Evolutionary conservation across 2,113 vertebrate genomes (phyloP).

Genomic region (Pterocles gutturalis): DNA sequence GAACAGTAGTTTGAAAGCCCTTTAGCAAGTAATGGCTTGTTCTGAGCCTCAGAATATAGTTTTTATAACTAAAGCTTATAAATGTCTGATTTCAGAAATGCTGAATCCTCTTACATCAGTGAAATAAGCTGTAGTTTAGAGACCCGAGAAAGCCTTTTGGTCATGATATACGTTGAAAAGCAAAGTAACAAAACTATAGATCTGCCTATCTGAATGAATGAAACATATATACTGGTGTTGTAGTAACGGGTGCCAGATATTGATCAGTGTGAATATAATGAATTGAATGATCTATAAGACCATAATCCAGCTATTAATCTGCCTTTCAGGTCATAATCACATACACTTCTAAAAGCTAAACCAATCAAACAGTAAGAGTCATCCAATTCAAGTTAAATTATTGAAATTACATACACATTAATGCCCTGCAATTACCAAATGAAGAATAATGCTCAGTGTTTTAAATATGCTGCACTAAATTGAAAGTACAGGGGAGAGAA

Average conservation of each 20-base stretch:
- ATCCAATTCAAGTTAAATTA: constrained; percentile 78
- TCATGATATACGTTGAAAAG: constrained; percentile 40
- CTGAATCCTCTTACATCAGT: constrained; percentile 23
- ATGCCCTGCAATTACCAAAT: constrained; percentile 67
- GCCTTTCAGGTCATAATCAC: constrained; percentile 79
- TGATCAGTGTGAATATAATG: constrained; percentile 79
- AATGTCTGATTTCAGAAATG: neutral
- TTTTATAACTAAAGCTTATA: constrained; percentile 17
- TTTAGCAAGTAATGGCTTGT: constrained; percentile 26
- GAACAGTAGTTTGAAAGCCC: constrained; percentile 20
- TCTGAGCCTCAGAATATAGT: neutral
- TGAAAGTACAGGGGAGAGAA: constrained; percentile 4
- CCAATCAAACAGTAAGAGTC: constrained; percentile 71
- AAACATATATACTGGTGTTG: constrained; percentile 73
- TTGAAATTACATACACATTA: constrained; percentile 77
- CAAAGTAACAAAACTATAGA: constrained; percentile 76
- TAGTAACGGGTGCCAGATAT: constrained; percentile 77
- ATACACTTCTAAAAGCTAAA: constrained; percentile 76
- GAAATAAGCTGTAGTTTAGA: constrained; percentile 45
- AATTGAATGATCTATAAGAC: constrained; percentile 81
- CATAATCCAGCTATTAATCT: constrained; percentile 82
- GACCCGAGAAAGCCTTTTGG: constrained; percentile 31
- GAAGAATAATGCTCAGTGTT: constrained; percentile 63
- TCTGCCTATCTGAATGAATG: constrained; percentile 70
- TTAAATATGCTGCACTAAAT: constrained; percentile 27